Conservation (phyloP, 2,797 vertebrate species). For the Pitangus sulphuratus region DNA sequence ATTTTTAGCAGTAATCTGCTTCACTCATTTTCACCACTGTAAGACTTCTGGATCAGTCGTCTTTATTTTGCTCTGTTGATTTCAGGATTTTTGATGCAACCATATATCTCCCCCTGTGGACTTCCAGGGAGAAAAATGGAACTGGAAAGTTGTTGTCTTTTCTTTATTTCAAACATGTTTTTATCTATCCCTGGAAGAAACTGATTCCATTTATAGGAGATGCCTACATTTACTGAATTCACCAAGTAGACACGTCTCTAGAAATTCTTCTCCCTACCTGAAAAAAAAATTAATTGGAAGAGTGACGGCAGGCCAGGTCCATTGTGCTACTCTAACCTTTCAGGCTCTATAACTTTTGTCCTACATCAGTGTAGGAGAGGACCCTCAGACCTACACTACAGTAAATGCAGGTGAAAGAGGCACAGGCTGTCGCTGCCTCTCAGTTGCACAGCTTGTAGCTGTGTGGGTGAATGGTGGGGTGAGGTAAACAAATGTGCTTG, state of each 20-base stretch:
- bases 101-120: not conserved
- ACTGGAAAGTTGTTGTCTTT: not conserved
- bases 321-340: not conserved
- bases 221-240: not conserved
- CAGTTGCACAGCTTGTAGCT: not conserved
- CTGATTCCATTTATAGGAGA: not conserved
- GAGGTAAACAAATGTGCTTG: not conserved
- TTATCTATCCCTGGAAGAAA: not conserved
- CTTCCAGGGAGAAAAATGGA: not conserved
- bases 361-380: fast-evolving
- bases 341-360: not conserved
- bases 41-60: not conserved
- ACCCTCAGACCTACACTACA: not conserved
- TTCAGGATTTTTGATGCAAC: not conserved
- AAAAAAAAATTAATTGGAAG: not conserved
- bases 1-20: not conserved
- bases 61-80: not conserved
- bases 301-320: not conserved
- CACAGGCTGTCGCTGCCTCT: not conserved
- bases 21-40: not conserved
- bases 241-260: not conserved
- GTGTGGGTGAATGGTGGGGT: not conserved
- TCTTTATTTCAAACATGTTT: not conserved
- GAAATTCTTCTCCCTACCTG: not conserved
- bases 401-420: not conserved